Conservation (phyloP, 2,797 vertebrate genomes). For the Enteromius radiatus region DNA sequence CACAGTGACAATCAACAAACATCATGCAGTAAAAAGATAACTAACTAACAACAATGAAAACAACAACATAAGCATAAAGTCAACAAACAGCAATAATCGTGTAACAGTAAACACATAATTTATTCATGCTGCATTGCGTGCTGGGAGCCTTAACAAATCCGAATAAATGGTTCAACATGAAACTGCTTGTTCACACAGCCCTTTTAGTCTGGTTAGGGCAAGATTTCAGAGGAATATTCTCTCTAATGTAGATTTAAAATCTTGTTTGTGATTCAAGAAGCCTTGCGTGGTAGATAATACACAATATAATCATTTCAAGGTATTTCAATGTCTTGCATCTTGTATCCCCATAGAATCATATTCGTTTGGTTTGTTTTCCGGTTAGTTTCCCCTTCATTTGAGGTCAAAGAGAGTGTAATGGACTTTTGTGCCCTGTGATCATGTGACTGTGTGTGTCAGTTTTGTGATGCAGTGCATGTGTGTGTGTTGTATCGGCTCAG, state of each 20-base stretch:
- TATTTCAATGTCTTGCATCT: not conserved
- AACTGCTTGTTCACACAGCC: not conserved
- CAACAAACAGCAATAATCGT: not conserved
- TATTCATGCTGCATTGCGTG: not conserved
- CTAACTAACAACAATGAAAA: not conserved
- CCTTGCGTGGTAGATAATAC: not conserved
- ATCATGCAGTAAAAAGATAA: not conserved
- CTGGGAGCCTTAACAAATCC: not conserved
- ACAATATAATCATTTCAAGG: not conserved
- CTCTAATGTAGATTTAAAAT: not conserved
- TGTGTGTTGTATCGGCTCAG: not conserved
- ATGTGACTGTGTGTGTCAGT: not conserved
- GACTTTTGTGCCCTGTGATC: not conserved
- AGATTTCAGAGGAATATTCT: not conserved
- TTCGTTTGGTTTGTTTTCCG: no score
- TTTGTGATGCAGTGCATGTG: not conserved
- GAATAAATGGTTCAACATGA: not conserved
- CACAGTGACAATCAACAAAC: not conserved
- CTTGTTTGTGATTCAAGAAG: not conserved
- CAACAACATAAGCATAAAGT: not conserved
- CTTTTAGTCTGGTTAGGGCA: not conserved
- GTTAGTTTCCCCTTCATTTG: not conserved
- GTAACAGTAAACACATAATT: not conserved
- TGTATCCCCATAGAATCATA: not conserved
- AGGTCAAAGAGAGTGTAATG: not conserved